A percentile compares a stretch with the other conserved stretches of the same genome.
Conservation (phyloP, 2,888 invertebrate genomes). For the Bhutanitis thaidina region DNA sequence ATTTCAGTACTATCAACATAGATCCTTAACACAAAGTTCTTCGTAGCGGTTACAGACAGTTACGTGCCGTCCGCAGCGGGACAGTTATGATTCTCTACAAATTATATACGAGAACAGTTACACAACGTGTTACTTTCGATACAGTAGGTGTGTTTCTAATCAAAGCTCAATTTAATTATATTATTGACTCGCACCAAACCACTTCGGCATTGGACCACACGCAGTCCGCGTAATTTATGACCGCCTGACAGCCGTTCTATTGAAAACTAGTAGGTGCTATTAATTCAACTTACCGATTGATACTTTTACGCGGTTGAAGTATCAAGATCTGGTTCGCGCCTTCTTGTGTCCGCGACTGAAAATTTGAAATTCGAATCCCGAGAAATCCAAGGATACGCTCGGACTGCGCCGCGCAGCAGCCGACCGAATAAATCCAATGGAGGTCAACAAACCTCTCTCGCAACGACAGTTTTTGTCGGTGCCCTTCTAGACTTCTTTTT, state of each 20-base stretch:
- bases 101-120: constrained; percentile 19
- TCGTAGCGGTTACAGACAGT: not conserved
- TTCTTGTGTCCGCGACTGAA: constrained; percentile 63
- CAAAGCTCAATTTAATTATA: constrained; percentile 23
- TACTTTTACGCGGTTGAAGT: constrained; percentile 23
- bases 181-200: constrained; percentile 14
- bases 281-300: constrained; percentile 7
- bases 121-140: constrained; percentile 13
- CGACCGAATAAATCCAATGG: constrained; percentile 58
- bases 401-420: constrained; percentile 37
- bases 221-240: constrained; percentile 19
- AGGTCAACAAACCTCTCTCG: constrained; percentile 56
- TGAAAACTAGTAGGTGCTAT: constrained; percentile 9
- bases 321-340: constrained; percentile 47
- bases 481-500: constrained; percentile 65
- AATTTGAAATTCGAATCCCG: constrained; percentile 76
- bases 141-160: constrained; percentile 27
- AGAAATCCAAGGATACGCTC: constrained; percentile 57
- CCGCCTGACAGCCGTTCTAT: constrained; percentile 9
- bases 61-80: not conserved
- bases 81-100: constrained; percentile 13
- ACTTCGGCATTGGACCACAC: constrained; percentile 23
- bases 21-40: not conserved
- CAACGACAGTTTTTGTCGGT: constrained; percentile 69
- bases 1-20: not conserved